Conservation (phyloP, 2,113 vertebrate genomes). For the Pangasianodon gigas region DNA sequence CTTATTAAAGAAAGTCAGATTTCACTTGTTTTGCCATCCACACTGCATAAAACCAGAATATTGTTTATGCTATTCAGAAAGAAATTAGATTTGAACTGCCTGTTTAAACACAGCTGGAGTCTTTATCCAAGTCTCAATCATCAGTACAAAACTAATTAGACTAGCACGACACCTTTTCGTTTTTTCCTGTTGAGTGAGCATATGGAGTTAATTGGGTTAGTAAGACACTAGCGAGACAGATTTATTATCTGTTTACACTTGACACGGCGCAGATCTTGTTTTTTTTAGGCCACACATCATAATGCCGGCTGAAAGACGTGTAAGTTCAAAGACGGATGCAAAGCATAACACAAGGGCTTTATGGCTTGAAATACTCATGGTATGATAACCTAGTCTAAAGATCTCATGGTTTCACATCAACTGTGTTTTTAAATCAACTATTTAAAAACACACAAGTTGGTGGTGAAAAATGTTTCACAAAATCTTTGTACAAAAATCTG, state of each 20-base stretch:
- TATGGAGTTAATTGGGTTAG: conserved; percentile 58
- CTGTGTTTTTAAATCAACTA: neutral
- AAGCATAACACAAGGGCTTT: neutral
- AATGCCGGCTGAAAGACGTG: conserved; percentile 49
- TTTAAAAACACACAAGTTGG: neutral
- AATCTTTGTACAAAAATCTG: neutral
- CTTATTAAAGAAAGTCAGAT: neutral
- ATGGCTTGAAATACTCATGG: neutral
- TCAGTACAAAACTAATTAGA: conserved; percentile 28
- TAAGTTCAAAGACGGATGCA: conserved; percentile 4
- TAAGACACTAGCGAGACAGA: conserved; percentile 46
- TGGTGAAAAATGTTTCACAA: neutral
- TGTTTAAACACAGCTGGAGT: neutral
- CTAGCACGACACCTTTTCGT: conserved; percentile 23
- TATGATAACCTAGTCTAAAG: neutral
- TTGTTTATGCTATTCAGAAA: neutral
- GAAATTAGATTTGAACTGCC: neutral
- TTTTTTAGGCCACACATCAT: conserved; percentile 14
- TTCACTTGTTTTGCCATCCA: neutral
- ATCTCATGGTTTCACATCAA: neutral
- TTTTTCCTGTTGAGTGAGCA: conserved; percentile 21
- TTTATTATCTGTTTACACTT: conserved; percentile 62
- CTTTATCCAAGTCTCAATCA: neutral
- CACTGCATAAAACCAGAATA: neutral
- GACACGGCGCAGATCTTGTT: conserved; percentile 48